Base-by-base conservation (phyloP, 2,113 vertebrate species). In the Apeltes quadracus region DNA sequence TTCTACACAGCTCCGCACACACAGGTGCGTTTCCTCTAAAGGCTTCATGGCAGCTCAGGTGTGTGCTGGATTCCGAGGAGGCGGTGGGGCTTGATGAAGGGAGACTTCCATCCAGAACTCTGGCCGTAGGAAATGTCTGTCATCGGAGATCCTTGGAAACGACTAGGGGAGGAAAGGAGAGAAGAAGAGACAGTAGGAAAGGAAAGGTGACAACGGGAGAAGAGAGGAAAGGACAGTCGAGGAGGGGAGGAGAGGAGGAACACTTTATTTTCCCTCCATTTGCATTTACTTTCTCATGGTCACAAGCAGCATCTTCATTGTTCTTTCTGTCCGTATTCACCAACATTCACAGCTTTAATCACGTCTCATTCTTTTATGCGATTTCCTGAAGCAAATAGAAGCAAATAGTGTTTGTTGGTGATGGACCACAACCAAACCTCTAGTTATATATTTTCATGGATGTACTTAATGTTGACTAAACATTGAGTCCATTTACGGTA, bases 21-120 rank as follows among this genome's bases (percentile, higher is more conserved):
- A 76, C 3, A 43, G 59, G 44, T 20, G 41, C 44, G 2, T 38
- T 23, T 73, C 32, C 25, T 78, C 43, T 22, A 18, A 15, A 68
- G 57, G 22, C 46, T 61, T 65, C 1, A 7, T 39, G 61, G 39
- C 5, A 1, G 68, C 48, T 46, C 43, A 43, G 53, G 8, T 59
- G 72, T 86, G 41, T 64, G 55, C 41, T 48, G 65, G 25, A 75
- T 72, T 82, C 4, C 67, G 73, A 43, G 67, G 83, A 22, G 61
- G 67, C 85, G 36, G 0, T 76, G 75, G 20, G 85, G 65, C 61
- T 68, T 92, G 84, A 92, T 92, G 63, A 87, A 69, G 6, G 92
- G 90, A 4, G 84, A 90, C 34, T 74, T 87, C 92, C 89, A 91
- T 18, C 14, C 61, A 8, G 82, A 69, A 0, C 61, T 78, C 62